Base-by-base conservation (phyloP, 2,797 vertebrate species). In the Eulemur mongoz region DNA sequence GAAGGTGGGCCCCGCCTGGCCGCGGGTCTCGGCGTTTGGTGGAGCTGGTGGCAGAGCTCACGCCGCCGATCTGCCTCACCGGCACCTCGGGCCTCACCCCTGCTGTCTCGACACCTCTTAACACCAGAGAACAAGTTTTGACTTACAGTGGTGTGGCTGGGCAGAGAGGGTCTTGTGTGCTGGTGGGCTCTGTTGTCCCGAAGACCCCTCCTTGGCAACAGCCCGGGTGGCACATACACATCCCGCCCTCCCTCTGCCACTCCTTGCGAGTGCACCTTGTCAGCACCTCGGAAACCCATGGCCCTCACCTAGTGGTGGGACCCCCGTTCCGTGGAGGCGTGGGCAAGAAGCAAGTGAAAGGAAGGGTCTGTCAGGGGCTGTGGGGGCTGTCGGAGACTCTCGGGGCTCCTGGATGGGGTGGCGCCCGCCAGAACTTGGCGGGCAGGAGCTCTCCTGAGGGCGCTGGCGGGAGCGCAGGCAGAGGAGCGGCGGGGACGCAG, bases 1-100 rank as follows among this genome's bases (percentile, higher is more conserved):
- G 97, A 99, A 99, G 99, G 99, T 99, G 79, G 94, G 98, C 25
- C 20, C n/a, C 4, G 2, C 30, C 35, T 17, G 17, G 80, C 54
- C 14, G 0, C 5, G 13, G 38, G 4, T 6, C 52, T 63, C 25
- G 59, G 43, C 1, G 9, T 14, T 63, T 4, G 1, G 20, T 14
- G 13, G 73, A 48, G 22, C 38, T 0, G 25, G 15, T 0, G 38
- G 20, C 35, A 57, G 38, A 22, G 13, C 45, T n/a, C 32, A 23
- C 67, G 15, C 57, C 30, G 43, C 54, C 43, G n/a, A 45, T 69
- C 25, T 59, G 38, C 50, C 79, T 69, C 1, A 14, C 61, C 14
- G 20, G 18, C 5, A 5, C 32, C 48, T 27, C 35, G 32, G 20
- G 27, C 17, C 45, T 48, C 0, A 0, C 15, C 8, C 54, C 48